phyloP scores from a whole-genome alignment of 2,888 invertebrate species.

The Keiferia lycopersicella region DNA sequence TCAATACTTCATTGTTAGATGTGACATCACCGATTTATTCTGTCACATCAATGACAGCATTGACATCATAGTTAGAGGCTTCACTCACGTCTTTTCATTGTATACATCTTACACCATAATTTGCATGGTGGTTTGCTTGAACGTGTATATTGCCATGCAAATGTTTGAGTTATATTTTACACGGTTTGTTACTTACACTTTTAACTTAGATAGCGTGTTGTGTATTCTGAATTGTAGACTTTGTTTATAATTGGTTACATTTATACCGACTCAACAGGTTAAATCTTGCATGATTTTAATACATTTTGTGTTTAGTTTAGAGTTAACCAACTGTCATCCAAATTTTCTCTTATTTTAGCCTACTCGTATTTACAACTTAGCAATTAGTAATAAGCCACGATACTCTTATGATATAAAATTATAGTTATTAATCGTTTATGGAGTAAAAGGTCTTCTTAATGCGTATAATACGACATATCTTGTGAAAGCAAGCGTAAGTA shows the following conservation, averaged over 20 bases:
- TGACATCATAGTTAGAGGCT: constrained; percentile 4
- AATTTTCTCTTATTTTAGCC: too few relatives aligned
- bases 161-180: not conserved
- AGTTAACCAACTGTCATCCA: too few relatives aligned
- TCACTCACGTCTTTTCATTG: constrained; percentile 9
- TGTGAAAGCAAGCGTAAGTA: constrained; percentile 39
- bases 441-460: constrained; percentile 3
- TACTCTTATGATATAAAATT: too few relatives aligned
- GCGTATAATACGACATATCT: constrained; percentile 8
- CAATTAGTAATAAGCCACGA: too few relatives aligned
- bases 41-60: not conserved
- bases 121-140: not conserved
- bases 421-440: not conserved
- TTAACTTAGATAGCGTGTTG: not conserved
- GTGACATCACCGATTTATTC: constrained; percentile 12
- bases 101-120: constrained; percentile 12
- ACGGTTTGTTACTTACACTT: constrained; percentile 3
- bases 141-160: not conserved
- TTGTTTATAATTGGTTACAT: not conserved
- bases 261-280: too few relatives aligned
- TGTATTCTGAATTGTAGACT: not conserved
- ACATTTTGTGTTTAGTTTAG: too few relatives aligned
- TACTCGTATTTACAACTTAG: too few relatives aligned
- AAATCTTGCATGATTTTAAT: too few relatives aligned
- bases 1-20: constrained; percentile 10